Evolutionary conservation across 2,113 vertebrate genomes (phyloP), one percentile per base, ranked within the genome.

Genomic region (Mesitornis unicolor): DNA sequence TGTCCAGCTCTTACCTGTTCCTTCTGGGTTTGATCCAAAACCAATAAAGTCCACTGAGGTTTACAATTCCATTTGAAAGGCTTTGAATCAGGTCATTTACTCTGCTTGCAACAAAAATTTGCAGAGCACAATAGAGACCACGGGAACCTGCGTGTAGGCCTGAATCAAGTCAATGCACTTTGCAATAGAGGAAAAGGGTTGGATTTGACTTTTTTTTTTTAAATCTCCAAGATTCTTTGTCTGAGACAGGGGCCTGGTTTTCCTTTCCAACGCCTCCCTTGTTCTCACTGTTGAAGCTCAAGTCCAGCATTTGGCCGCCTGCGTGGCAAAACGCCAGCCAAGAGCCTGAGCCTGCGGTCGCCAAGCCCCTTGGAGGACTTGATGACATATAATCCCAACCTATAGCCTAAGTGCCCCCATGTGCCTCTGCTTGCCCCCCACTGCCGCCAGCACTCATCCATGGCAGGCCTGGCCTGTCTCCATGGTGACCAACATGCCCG

Each of bases 381-480:
- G 25, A 71, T 92, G 77, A 86, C 86, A 84, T 25, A 54, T 8
- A 81, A 85, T 91, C 81, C 92, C 93, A 91, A 26, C 69, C 93
- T 35, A 56, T 38, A 94, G 89, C 77, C 67, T 43, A 94, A 86
- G 53, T 38, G 90, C 63, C 91, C 95, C 92, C 94, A 29, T 71
- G 87, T 25, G 40, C 84, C 91, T 51, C 71, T 16, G 5, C 89
- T 65, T 5, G 1, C 61, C 53, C n/a, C 42, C 56, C 78, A n/a
- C 51, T 3, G 69, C 94, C 87, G 81, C 96, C 97, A 95, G 95
- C 28, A 21, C 95, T 95, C 43, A 67, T 95, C 95, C 96, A 95
- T 97, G 97, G 96, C 95, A 97, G 97, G 96, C 89, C 98, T 91
- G 97, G 96, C 87, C 96, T 10, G 86, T 98, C 98, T 97, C 98